Conservation (phyloP, 2,113 vertebrate genomes). For the Salminus brasiliensis region DNA sequence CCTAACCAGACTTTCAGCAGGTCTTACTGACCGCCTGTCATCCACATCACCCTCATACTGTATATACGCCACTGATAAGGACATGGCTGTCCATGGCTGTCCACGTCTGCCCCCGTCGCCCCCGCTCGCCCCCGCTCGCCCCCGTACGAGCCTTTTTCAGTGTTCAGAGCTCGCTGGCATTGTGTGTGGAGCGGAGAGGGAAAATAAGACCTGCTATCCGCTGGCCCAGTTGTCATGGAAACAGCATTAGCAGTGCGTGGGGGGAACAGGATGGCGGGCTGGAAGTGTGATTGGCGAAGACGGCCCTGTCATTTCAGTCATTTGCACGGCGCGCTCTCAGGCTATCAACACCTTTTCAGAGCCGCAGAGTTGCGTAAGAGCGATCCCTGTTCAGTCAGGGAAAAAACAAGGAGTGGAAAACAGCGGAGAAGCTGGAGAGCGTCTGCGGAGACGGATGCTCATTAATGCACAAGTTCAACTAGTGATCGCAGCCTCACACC, state of each 20-base stretch:
- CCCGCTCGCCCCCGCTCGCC: too few species aligned
- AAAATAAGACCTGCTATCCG: slow-evolving; percentile 71
- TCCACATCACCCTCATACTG: too few species aligned
- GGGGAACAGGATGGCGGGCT: slow-evolving; percentile 61
- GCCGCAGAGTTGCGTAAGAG: slow-evolving; percentile 8
- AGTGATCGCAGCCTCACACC: slow-evolving; percentile 33
- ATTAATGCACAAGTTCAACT: slow-evolving; percentile 50
- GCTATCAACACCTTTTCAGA: slow-evolving; percentile 25
- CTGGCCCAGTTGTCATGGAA: slow-evolving; percentile 78
- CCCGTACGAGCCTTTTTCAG: neutral
- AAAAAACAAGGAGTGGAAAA: neutral
- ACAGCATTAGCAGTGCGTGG: slow-evolving; percentile 72
- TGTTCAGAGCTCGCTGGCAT: neutral
- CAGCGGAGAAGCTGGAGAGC: neutral
- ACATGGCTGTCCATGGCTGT: neutral
- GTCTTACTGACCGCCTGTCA: too few species aligned
- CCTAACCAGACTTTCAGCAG: too few species aligned
- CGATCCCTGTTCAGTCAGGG: neutral
- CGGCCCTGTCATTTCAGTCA: slow-evolving; percentile 23
- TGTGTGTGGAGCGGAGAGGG: slow-evolving; percentile 31
- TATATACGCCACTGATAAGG: neutral
- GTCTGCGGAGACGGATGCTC: neutral
- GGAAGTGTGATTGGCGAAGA: slow-evolving; percentile 45
- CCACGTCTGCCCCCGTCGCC: too few species aligned
- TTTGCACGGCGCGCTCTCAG: neutral